phyloP scores from a whole-genome alignment of 53 echinoderm and acorn worm species.

The Echinarachnius parma region DNA sequence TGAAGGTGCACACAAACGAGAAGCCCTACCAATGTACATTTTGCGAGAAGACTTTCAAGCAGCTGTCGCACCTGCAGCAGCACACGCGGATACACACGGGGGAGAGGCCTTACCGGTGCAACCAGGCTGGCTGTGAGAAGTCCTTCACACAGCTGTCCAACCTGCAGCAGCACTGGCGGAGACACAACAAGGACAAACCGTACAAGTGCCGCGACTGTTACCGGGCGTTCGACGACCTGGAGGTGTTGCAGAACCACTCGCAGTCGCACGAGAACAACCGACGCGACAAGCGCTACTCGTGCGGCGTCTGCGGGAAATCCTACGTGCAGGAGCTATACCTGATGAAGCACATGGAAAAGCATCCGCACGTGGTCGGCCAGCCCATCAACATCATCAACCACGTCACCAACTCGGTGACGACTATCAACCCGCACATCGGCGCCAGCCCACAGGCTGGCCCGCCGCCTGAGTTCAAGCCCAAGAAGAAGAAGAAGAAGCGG shows the following conservation, averaged over 20 bases:
- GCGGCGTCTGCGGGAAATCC: constrained; percentile 87
- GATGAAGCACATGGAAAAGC: constrained; percentile 92
- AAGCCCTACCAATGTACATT: constrained; percentile 91
- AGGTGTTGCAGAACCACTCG: constrained; percentile 85
- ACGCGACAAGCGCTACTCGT: constrained; percentile 77
- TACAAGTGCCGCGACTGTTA: constrained; percentile 97
- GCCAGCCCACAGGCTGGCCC: neutral
- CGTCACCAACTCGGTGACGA: constrained; percentile 34
- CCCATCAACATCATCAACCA: constrained; percentile 46
- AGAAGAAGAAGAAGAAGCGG: constrained; percentile 33
- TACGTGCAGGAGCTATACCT: constrained; percentile 93
- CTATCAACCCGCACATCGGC: constrained; percentile 19
- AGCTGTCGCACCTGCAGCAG: constrained; percentile 96
- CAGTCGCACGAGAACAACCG: constrained; percentile 91
- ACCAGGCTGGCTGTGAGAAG: constrained; percentile 84
- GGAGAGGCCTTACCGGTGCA: constrained; percentile 82
- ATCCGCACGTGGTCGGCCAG: constrained; percentile 63
- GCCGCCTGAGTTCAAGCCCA: constrained; percentile 35
- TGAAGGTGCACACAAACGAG: constrained; percentile 89
- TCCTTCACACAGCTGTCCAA: constrained; percentile 95
- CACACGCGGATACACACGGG: constrained; percentile 98
- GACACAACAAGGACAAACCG: constrained; percentile 98
- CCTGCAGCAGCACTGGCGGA: constrained; percentile 90
- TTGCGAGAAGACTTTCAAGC: constrained; percentile 92
- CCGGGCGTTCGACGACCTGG: constrained; percentile 86